phyloP scores from a whole-genome alignment of 2,113 vertebrate genomes.

The Oceanites oceanicus region DNA sequence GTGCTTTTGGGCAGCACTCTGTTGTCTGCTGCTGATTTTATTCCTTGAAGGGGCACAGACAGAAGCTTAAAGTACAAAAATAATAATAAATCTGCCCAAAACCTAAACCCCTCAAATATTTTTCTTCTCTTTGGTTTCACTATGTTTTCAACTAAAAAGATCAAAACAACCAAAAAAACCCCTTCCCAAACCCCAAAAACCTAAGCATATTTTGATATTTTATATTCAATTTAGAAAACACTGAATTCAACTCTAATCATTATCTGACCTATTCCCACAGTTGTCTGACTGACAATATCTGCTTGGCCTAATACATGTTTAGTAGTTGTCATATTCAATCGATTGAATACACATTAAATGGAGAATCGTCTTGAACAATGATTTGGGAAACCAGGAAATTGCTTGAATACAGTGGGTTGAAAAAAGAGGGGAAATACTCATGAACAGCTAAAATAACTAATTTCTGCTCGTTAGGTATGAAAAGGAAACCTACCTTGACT shows the following conservation, averaged over 20 bases:
- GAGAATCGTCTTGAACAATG: not conserved
- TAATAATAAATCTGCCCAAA: not conserved
- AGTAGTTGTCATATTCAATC: not conserved
- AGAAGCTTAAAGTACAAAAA: not conserved
- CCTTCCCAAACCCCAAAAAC: accelerated
- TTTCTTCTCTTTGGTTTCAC: not conserved
- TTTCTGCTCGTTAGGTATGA: not conserved
- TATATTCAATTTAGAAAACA: not conserved
- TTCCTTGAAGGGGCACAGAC: not conserved
- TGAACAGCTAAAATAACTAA: not conserved
- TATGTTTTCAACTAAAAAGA: not conserved
- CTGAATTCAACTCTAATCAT: not conserved
- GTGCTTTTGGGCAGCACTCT: not conserved
- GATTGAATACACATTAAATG: not conserved
- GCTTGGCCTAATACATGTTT: not conserved
- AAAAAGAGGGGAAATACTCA: not conserved
- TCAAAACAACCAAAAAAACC: not conserved
- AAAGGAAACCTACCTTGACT: not conserved
- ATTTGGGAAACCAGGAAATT: not conserved
- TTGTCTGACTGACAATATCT: not conserved
- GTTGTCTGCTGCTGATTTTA: not conserved
- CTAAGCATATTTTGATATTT: not conserved
- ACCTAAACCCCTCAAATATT: not conserved
- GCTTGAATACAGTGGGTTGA: not conserved
- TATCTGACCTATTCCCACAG: not conserved